Percentiles rank a stretch among this genome's conserved stretches.
phyloP scores from a whole-genome alignment of 2,888 invertebrate genomes.

The Liposcelis brunnea region DNA sequence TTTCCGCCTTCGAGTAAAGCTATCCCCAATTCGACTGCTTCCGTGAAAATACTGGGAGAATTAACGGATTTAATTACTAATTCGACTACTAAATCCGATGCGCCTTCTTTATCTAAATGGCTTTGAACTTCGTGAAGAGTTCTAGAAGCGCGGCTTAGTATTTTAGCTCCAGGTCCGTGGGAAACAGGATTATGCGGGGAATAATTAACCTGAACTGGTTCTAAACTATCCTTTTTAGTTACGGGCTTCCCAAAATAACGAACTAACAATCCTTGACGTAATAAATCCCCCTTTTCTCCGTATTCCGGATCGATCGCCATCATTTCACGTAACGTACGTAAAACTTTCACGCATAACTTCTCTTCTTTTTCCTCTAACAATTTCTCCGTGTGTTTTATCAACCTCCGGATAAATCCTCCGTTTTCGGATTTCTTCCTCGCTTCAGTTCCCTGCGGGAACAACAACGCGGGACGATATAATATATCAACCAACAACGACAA shows the following conservation, averaged over 20 bases:
- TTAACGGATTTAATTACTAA: conserved; percentile 86
- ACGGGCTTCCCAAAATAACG: conserved; percentile 61
- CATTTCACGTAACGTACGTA: conserved; percentile 92
- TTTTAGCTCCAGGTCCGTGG: conserved; percentile 40
- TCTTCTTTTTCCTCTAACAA: conserved; percentile 94
- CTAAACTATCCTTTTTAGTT: conserved; percentile 11
- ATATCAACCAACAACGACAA: conserved; percentile 91
- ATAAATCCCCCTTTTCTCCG: conserved; percentile 77
- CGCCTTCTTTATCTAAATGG: conserved; percentile 88
- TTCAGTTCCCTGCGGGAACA: conserved; percentile 61
- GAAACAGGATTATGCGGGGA: not conserved
- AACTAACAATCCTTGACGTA: conserved; percentile 51
- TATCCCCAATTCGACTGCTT: conserved; percentile 89
- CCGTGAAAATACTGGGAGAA: conserved; percentile 79
- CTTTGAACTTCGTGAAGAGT: conserved; percentile 87
- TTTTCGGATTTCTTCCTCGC: conserved; percentile 63
- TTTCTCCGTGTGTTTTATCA: conserved; percentile 93
- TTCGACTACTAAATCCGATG: conserved; percentile 92
- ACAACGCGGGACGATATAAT: conserved; percentile 74
- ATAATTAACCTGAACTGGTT: not conserved
- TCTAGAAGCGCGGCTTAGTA: conserved; percentile 71
- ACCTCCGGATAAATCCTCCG: conserved; percentile 71
- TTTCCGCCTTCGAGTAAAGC: conserved; percentile 92
- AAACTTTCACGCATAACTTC: conserved; percentile 87
- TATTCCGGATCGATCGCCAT: conserved; percentile 92